Evolutionary conservation across 2,113 vertebrate species (phyloP).

Genomic region (Heterocephalus glaber): DNA sequence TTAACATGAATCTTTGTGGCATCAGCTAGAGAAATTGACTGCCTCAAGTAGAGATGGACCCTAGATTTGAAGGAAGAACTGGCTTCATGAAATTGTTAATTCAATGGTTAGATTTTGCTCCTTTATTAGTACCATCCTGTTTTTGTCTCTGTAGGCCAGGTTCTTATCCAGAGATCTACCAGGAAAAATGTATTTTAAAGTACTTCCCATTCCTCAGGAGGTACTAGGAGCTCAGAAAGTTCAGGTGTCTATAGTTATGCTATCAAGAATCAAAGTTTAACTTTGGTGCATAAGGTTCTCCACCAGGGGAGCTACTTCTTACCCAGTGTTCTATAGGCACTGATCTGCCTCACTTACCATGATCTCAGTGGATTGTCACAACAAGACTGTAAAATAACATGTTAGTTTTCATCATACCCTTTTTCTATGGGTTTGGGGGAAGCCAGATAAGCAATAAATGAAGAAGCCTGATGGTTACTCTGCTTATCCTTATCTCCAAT

Average conservation of each 20-base stretch:
- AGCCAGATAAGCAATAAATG: background rate
- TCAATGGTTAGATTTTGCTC: background rate
- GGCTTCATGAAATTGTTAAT: background rate
- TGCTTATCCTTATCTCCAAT: background rate
- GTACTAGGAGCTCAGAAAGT: background rate
- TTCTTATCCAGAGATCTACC: background rate
- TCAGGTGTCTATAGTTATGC: background rate
- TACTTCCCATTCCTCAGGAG: background rate
- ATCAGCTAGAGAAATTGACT: background rate
- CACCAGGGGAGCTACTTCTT: background rate
- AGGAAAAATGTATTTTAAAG: background rate
- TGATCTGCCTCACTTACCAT: background rate
- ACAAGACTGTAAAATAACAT: background rate
- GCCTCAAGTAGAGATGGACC: background rate
- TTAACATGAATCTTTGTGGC: background rate
- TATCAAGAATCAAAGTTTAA: background rate
- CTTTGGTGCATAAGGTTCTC: background rate
- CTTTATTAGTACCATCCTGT: background rate
- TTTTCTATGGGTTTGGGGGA: background rate
- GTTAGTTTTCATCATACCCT: background rate
- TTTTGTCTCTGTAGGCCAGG: background rate
- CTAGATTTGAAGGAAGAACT: background rate
- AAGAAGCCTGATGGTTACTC: background rate
- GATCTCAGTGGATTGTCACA: background rate
- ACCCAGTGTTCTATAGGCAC: background rate